These are phyloP conservation scores for Dyspetes luteomarginatus DNA, from an alignment of 2,888 invertebrate species.

Conservation along the genomic window DNA sequence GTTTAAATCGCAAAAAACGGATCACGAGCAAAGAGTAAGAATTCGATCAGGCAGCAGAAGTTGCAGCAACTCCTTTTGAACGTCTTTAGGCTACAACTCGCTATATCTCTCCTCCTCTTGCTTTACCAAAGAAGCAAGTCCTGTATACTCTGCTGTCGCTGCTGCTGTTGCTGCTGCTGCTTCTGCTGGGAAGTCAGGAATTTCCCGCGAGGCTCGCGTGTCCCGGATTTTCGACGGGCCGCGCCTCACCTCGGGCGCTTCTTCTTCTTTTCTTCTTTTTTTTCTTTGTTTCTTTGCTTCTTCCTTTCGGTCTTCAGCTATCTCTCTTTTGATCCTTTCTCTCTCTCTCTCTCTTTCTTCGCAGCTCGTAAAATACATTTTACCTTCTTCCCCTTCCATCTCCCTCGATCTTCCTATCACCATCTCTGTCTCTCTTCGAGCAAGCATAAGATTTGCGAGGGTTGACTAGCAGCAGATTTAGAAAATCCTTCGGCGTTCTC, in stretches of 20 bases:
- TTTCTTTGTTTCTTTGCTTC: constrained; percentile 16
- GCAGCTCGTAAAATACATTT: constrained; percentile 29
- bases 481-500: constrained; percentile 69
- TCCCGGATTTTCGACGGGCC: constrained; percentile 78
- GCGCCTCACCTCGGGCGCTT: constrained; percentile 65
- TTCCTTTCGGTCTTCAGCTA: neutral
- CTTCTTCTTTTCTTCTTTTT: constrained; percentile 2
- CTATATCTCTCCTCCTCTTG: constrained; percentile 57
- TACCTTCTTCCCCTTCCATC: neutral
- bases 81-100: constrained; percentile 24
- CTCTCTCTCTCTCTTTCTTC: neutral
- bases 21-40: constrained; percentile 26
- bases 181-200: constrained; percentile 75
- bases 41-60: constrained; percentile 39
- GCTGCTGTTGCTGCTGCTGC: constrained; percentile 26
- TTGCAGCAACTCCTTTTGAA: constrained; percentile 48
- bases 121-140: constrained; percentile 70
- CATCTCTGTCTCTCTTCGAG: constrained; percentile 65
- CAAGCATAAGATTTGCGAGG: constrained; percentile 71
- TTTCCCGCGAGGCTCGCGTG: constrained; percentile 83
- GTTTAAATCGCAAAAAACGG: constrained; percentile 1
- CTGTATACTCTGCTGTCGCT: constrained; percentile 28
- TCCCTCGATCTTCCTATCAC: constrained; percentile 1
- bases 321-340: neutral
- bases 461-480: constrained; percentile 71